Base-by-base conservation (phyloP, 2,113 vertebrate genomes). In the Scortum barcoo region DNA sequence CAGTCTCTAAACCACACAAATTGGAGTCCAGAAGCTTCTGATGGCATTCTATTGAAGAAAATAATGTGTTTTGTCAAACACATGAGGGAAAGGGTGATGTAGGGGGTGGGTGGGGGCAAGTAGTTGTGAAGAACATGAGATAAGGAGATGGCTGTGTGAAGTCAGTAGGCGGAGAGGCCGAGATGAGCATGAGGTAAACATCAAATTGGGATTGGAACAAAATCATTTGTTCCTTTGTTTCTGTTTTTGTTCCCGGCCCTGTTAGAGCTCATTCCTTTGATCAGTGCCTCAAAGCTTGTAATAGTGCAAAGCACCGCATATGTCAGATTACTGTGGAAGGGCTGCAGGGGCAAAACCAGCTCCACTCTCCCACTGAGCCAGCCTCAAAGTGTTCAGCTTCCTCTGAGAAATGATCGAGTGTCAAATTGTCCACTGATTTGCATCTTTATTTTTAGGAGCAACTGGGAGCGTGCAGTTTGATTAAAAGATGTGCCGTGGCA, bases 141-240 rank as follows among this genome's bases (percentile, higher is more conserved):
- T 11, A 0, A 66, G 71, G 72, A 68, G 56, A 38, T 51, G 46
- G 19, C 38, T 68, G 54, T 50, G 53, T 82, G 60, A 81, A 83
- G 84, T 80, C 63, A 54, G 81, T 62, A 61, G 80, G 72, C 48
- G 69, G 72, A 66, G 62, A 85, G 88, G 69, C 69, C 20, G 14
- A 51, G 88, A 88, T 84, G 85, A 80, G 85, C 81, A 44, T 26
- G 66, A 77, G 76, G 83, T 85, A 83, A 79, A 88, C 86, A 86
- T 86, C 84, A 84, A 77, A 88, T 89, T 60, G 48, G 22, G 86
- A 57, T 76, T 44, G 81, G 65, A 90, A 88, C 54, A 69, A 80
- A 90, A 90, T 83, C 74, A 84, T 91, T 90, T 88, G 89, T 84
- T 84, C 78, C 73, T 86, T 88, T 92, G 85, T 86, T 89, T 86